Percentiles rank a stretch among this genome's conserved stretches.
Evolutionary conservation across 1,140 invertebrate genomes (phyloP).

Genomic region (Megalopta genalis): DNA sequence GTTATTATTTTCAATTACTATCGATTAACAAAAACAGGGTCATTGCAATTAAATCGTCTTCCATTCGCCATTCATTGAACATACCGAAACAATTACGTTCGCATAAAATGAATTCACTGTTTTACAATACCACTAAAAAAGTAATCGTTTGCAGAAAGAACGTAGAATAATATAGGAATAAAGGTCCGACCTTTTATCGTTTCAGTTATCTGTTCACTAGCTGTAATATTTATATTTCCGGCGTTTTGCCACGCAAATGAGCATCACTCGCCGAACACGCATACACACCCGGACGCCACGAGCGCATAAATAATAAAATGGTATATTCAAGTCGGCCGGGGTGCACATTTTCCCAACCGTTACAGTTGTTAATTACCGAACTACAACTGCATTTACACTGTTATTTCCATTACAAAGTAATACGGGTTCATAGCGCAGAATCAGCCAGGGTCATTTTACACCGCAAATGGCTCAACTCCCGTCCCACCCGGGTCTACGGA

Average conservation of each 20-base stretch:
- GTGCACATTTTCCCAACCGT: background rate
- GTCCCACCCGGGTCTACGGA: conserved; percentile 22
- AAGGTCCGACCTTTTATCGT: too few relatives aligned
- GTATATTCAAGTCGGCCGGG: background rate
- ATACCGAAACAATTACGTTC: too few relatives aligned
- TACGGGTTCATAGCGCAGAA: conserved; percentile 50
- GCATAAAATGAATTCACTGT: too few relatives aligned
- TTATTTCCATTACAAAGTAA: conserved; percentile 40
- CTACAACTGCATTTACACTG: conserved; percentile 13
- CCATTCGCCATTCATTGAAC: too few relatives aligned
- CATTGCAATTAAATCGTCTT: too few relatives aligned
- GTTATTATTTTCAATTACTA: too few relatives aligned
- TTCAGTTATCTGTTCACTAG: too few relatives aligned
- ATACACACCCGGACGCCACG: background rate
- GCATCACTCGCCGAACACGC: conserved; percentile 10
- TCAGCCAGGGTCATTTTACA: conserved; percentile 40
- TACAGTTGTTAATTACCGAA: conserved; percentile 40
- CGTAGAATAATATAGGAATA: too few relatives aligned
- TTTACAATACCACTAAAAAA: too few relatives aligned
- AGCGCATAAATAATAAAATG: background rate
- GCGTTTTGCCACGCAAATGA: background rate
- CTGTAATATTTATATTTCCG: background rate
- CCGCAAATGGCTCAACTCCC: conserved; percentile 29
- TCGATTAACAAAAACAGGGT: too few relatives aligned
- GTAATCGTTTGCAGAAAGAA: too few relatives aligned